Evolutionary conservation across 2,888 invertebrate genomes (phyloP), one percentile per base, ranked within the genome.

Genomic region (Acutogordius australiensis): DNA sequence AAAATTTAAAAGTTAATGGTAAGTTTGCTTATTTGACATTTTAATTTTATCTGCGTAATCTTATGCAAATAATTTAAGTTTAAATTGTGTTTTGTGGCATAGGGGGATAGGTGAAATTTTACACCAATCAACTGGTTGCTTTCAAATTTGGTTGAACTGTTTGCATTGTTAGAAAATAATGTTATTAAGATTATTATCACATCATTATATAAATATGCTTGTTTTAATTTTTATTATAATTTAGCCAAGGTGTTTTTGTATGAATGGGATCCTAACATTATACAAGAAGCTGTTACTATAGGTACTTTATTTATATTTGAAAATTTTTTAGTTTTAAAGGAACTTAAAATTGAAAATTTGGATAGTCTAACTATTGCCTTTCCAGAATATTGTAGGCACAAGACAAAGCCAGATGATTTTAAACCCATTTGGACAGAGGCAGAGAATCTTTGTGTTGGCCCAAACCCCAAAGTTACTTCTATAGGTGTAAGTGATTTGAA

Each of bases 321-420:
- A n/a, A n/a, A n/a, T n/a, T n/a, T n/a, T n/a, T n/a, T 27, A 60
- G 56, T 23, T 18, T 26, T 56, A 18, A 28, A 60, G 44, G 30
- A 59, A 2, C 28, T 58, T n/a, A 8, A 57, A 23, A 28, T 57
- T 13, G 2, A 28, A 23, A 2, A 58, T 27, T 2, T 60, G 21
- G 28, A 61, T 27, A 2, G 18, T n/a, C 26, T 60, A 28, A 2
- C 27, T 30, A 30, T 37, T 2, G 30, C 60, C 28, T 57, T 57
- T 23, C 58, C 58, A 4, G 58, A 57, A 18, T 57, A 57, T 29
- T 57, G 58, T 29, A 57, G 18, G 29, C 58, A 57, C 58, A 57
- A 57, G 29, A 57, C 58, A 8, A 57, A 57, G 23, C 29, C 30
- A 8, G 58, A 57, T 4, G 18, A 57, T 28, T 57, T 57, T 29